These are phyloP conservation scores for Dichetophora obliterata DNA, from an alignment of 2,888 invertebrate genomes.

Conservation along the genomic window DNA sequence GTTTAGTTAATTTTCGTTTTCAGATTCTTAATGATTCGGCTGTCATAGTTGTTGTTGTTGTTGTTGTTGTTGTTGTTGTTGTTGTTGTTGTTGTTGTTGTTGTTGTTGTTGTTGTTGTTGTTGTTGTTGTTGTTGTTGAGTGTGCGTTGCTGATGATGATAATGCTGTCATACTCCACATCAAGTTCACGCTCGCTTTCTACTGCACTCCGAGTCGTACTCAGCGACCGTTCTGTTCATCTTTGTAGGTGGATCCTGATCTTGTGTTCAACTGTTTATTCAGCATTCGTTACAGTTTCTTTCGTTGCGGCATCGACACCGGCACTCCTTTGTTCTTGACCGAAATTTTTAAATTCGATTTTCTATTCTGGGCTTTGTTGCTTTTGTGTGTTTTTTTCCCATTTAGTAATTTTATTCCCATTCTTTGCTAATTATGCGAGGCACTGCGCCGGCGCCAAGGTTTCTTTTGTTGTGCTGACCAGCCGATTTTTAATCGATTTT, in stretches of 20 bases:
- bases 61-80: no score
- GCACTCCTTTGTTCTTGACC: slow-evolving; percentile 41
- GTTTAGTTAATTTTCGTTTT: no score
- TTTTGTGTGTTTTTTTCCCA: slow-evolving; percentile 13
- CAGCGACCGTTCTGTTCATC: not conserved
- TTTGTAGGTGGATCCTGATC: slow-evolving; percentile 11
- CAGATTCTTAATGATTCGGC: no score
- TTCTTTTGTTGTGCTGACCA: slow-evolving; percentile 44
- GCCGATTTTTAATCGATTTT: slow-evolving; percentile 48
- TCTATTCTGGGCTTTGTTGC: not conserved
- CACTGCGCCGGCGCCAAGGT: slow-evolving; percentile 51
- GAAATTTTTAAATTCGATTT: slow-evolving; percentile 28
- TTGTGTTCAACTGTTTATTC: slow-evolving; percentile 32
- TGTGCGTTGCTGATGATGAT: no score
- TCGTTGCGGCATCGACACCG: slow-evolving; percentile 39
- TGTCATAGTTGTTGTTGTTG: no score
- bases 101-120: no score
- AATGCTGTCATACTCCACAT: no score
- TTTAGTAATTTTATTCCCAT: slow-evolving; percentile 12
- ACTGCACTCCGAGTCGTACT: no score
- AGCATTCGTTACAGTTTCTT: slow-evolving; percentile 50
- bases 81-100: no score
- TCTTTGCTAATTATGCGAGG: slow-evolving; percentile 53
- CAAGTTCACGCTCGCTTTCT: no score
- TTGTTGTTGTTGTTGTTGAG: no score